Percentiles rank a stretch among this genome's conserved stretches.
Conservation (phyloP, 2,797 vertebrate genomes). For the Apogon hyalosoma region DNA sequence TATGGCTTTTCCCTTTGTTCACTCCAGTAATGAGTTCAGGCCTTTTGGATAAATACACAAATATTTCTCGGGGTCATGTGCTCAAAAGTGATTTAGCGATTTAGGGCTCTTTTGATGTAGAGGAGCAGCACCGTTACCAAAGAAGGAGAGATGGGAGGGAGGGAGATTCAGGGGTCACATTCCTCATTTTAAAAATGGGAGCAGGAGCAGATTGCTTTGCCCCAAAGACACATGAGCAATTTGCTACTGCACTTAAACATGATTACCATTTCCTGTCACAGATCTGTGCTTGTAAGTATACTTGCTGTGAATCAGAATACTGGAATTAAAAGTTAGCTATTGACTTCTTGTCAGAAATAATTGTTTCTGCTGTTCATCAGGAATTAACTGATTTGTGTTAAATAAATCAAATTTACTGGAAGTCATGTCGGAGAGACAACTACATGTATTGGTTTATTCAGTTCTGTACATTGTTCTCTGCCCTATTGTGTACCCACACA, state of each 20-base stretch:
- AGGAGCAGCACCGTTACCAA: conserved; percentile 63
- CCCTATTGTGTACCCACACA: conserved; percentile 5
- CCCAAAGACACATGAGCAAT: conserved; percentile 21
- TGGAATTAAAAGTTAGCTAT: conserved; percentile 6
- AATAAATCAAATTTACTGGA: too few species aligned
- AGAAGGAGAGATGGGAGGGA: conserved; percentile 64
- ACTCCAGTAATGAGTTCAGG: conserved; percentile 41
- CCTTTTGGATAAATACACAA: conserved; percentile 54
- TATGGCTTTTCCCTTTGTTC: conserved; percentile 25
- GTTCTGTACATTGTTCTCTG: conserved; percentile 2
- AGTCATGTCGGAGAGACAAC: too few species aligned
- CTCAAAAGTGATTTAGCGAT: conserved; percentile 68
- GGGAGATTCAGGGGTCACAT: conserved; percentile 62
- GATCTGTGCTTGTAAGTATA: conserved; percentile 6
- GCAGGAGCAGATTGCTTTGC: conserved; percentile 31
- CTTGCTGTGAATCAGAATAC: neutral
- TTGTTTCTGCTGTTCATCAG: conserved; percentile 1
- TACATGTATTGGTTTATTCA: neutral
- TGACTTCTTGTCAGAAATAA: neutral
- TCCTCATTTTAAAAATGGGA: conserved; percentile 56
- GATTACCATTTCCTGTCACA: conserved; percentile 34
- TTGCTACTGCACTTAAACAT: conserved; percentile 24
- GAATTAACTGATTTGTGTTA: too few species aligned
- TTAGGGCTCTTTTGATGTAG: conserved; percentile 56
- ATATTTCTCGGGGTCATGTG: conserved; percentile 68